A percentile compares a stretch with the other conserved stretches of the same genome.
Conservation (phyloP, 2,113 vertebrate species). For the Neodontobutis hainanensis region DNA sequence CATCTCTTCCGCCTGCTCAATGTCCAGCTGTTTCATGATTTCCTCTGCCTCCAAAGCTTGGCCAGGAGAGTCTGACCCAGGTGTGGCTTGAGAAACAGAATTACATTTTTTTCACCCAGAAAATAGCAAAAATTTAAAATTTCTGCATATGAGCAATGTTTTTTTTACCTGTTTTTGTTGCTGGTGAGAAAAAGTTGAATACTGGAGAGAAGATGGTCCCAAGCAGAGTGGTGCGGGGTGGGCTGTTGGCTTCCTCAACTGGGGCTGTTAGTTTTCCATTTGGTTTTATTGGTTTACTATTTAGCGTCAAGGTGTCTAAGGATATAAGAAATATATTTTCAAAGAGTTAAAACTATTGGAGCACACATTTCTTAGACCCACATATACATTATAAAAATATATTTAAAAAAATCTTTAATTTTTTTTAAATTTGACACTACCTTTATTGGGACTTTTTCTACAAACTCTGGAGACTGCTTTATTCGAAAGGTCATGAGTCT, state of each 20-base stretch:
- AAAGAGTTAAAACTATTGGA: not conserved
- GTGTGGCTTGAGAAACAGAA: slow-evolving; percentile 78
- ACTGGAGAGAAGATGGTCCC: slow-evolving; percentile 99
- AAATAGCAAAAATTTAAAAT: no score
- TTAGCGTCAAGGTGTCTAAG: slow-evolving; percentile 86
- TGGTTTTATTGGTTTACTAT: slow-evolving; percentile 91
- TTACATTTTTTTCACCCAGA: not conserved
- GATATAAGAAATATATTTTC: not conserved
- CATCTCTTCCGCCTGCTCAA: slow-evolving; percentile 92
- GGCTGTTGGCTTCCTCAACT: slow-evolving; percentile 81
- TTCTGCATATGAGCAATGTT: not conserved
- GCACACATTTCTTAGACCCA: not conserved
- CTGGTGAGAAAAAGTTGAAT: slow-evolving; percentile 99
- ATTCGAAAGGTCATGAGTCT: slow-evolving; percentile 85
- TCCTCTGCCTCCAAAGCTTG: slow-evolving; percentile 95
- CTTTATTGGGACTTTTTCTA: slow-evolving; percentile 91
- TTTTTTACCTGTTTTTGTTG: slow-evolving; percentile 93
- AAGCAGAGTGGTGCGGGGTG: slow-evolving; percentile 91
- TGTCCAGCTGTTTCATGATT: slow-evolving; percentile 95
- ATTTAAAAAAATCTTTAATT: not conserved
- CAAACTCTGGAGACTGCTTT: slow-evolving; percentile 88
- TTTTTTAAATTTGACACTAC: slow-evolving; percentile 71
- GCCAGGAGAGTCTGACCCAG: slow-evolving; percentile 92
- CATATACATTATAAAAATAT: not conserved
- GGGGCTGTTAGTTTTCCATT: slow-evolving; percentile 92